Evolutionary conservation across 2,888 invertebrate species (phyloP).

Genomic region (Macrosiphum euphorbiae): DNA sequence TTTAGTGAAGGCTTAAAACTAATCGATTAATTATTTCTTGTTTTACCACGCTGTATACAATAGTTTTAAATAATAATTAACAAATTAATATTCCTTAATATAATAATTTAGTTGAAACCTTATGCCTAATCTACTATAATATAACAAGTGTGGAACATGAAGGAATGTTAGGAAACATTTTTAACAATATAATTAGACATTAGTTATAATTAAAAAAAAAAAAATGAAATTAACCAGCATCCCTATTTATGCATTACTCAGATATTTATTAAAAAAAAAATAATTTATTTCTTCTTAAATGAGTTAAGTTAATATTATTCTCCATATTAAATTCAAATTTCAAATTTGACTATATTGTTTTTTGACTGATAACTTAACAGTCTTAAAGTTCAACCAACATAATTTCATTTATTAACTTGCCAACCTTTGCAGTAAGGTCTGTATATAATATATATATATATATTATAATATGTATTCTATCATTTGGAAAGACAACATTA

Average conservation of each 20-base stretch:
- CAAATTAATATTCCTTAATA: no score
- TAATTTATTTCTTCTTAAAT: neutral
- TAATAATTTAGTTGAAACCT: no score
- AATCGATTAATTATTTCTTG: no score
- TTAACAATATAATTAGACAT: neutral
- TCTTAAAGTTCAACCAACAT: neutral
- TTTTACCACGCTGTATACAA: no score
- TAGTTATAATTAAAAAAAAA: neutral
- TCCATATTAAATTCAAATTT: neutral
- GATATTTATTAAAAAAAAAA: neutral
- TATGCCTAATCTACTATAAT: neutral
- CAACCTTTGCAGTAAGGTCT: no score
- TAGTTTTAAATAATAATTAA: no score
- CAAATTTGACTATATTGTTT: no score
- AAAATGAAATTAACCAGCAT: neutral
- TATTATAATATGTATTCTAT: neutral
- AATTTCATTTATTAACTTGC: no score
- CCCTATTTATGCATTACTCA: neutral
- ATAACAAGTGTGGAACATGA: neutral
- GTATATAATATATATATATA: no score
- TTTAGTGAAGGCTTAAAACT: no score
- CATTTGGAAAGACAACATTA: neutral
- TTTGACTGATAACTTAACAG: neutral
- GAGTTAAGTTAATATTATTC: neutral
- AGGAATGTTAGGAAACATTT: neutral